A percentile compares a stretch with the other conserved stretches of the same genome.
These are phyloP conservation scores for Torymus tubicola DNA, from an alignment of 2,888 invertebrate genomes.

Conservation along the genomic window DNA sequence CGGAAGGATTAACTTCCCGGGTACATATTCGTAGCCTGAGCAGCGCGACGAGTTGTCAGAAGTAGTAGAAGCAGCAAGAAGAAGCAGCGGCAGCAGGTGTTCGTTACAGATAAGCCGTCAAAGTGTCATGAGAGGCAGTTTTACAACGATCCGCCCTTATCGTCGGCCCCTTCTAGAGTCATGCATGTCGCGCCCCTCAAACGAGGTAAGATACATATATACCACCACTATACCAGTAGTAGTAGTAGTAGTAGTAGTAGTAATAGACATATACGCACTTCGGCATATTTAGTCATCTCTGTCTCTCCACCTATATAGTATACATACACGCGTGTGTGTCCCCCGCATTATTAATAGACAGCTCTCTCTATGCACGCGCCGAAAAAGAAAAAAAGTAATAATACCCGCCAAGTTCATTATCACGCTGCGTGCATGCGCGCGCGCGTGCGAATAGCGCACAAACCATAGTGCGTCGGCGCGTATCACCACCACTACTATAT, in stretches of 20 bases:
- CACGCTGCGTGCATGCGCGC: constrained; percentile 6
- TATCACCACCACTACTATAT: no score
- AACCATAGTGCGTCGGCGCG: no score
- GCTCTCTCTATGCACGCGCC: no score
- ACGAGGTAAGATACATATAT: constrained; percentile 73
- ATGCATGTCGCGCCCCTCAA: constrained; percentile 76
- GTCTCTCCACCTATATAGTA: background rate
- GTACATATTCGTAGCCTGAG: no score
- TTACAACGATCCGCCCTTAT: constrained; percentile 75
- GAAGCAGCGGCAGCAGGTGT: constrained; percentile 43
- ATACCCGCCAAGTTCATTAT: constrained; percentile 30
- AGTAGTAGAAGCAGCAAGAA: background rate
- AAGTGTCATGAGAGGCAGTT: constrained; percentile 76
- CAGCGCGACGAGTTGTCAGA: no score
- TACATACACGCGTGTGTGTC: no score
- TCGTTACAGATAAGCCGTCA: constrained; percentile 50
- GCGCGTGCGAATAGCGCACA: no score
- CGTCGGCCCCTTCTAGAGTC: constrained; percentile 75
- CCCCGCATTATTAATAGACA: no score
- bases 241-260: no score
- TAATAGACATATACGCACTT: background rate
- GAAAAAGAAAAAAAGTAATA: no score
- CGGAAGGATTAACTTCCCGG: no score
- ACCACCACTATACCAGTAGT: no score
- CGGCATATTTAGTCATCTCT: background rate